These are phyloP conservation scores for Akabosia matsudoensis DNA, from an alignment of 1,140 invertebrate genomes.

Conservation along the genomic window DNA sequence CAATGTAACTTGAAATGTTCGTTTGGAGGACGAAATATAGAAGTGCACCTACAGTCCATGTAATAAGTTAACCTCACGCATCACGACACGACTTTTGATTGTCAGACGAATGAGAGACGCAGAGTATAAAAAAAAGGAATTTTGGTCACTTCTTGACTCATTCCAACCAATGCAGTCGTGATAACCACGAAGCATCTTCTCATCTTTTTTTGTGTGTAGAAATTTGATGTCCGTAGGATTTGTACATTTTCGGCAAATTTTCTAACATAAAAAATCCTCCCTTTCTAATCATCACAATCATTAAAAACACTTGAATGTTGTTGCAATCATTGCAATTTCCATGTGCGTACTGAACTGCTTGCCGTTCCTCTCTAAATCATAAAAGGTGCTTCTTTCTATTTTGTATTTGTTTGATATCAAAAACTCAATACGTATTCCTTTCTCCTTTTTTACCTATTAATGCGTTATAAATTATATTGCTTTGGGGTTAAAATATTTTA, in stretches of 20 bases:
- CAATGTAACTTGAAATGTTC: not conserved
- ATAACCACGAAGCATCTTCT: too few relatives aligned
- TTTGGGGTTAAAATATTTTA: too few relatives aligned
- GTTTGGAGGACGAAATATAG: not conserved
- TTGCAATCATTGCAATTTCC: too few relatives aligned
- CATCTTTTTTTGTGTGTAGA: not conserved
- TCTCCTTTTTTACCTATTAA: too few relatives aligned
- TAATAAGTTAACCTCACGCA: constrained; percentile 16
- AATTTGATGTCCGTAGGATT: not conserved
- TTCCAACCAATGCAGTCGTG: too few relatives aligned
- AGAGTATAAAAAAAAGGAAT: not conserved
- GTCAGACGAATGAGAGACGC: not conserved
- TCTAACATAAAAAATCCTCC: not conserved
- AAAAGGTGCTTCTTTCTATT: too few relatives aligned
- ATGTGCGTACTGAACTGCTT: too few relatives aligned
- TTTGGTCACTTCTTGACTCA: not conserved
- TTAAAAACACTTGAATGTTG: not conserved
- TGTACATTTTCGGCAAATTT: not conserved
- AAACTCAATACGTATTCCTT: too few relatives aligned
- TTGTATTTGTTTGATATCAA: too few relatives aligned
- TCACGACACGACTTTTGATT: not conserved
- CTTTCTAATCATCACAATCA: constrained; percentile 20
- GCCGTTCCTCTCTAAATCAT: too few relatives aligned
- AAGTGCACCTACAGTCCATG: not conserved
- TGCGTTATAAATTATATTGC: too few relatives aligned